Evolutionary conservation across 1,140 invertebrate species (phyloP).

Genomic region (Aphelenchoides fujianensis): DNA sequence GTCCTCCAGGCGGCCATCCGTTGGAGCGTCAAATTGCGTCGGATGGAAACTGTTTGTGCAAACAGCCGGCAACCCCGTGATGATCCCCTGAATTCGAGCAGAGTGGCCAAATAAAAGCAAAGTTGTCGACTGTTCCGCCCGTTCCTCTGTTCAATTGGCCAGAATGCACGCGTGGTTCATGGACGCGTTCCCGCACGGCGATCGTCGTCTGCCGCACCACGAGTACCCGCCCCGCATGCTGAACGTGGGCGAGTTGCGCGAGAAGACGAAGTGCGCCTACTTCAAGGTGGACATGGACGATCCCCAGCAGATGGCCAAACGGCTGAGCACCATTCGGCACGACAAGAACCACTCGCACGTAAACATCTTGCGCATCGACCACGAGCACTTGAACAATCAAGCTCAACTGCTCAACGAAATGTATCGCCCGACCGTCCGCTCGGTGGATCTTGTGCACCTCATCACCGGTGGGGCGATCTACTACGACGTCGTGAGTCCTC

Average conservation of each 20-base stretch:
- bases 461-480: neutral
- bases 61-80: too few relatives aligned
- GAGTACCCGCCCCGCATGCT: neutral
- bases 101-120: too few relatives aligned
- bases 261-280: neutral
- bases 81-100: too few relatives aligned
- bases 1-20: too few relatives aligned
- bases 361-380: neutral
- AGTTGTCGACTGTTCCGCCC: too few relatives aligned
- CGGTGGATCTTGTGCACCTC: too few relatives aligned
- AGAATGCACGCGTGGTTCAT: slow-evolving; percentile 4
- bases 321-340: slow-evolving; percentile 33
- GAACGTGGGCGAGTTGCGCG: neutral
- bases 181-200: neutral
- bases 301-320: slow-evolving; percentile 39
- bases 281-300: slow-evolving; percentile 45
- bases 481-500: neutral
- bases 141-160: too few relatives aligned
- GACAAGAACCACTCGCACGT: slow-evolving; percentile 6
- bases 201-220: slow-evolving; percentile 6
- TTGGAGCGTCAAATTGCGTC: too few relatives aligned
- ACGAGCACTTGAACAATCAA: neutral
- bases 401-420: neutral
- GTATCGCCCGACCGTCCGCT: too few relatives aligned
- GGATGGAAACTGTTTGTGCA: too few relatives aligned